Conservation (phyloP, 2,888 invertebrate genomes). For the Tipula unca region DNA sequence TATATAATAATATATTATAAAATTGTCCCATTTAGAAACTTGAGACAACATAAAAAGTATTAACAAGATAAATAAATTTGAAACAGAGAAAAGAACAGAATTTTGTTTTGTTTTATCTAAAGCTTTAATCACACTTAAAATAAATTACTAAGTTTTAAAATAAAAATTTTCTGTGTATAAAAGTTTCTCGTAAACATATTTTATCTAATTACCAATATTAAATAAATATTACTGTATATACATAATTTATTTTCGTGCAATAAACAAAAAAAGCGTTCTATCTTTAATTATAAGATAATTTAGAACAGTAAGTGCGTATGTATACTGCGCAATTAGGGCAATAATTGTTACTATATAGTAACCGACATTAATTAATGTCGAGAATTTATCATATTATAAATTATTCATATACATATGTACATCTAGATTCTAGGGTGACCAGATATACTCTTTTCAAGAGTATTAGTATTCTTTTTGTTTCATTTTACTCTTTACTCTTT, state of each 20-base stretch:
- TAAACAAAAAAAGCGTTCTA: background rate
- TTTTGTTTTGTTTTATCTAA: background rate
- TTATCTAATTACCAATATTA: background rate
- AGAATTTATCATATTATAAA: too few relatives aligned
- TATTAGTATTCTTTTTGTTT: too few relatives aligned
- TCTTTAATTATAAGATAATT: background rate
- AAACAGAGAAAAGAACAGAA: background rate
- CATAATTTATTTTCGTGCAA: background rate
- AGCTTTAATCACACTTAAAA: background rate
- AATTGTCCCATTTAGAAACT: slow-evolving; percentile 14
- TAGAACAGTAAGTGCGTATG: too few relatives aligned
- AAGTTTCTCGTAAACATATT: background rate
- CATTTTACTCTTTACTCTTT: too few relatives aligned
- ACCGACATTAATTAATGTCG: too few relatives aligned
- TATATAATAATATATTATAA: too few relatives aligned
- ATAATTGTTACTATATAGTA: too few relatives aligned
- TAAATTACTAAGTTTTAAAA: background rate
- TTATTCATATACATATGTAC: too few relatives aligned
- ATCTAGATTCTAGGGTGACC: too few relatives aligned
- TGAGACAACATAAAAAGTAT: background rate
- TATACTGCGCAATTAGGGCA: too few relatives aligned
- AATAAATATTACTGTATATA: too few relatives aligned
- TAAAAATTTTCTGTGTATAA: background rate
- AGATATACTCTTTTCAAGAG: too few relatives aligned
- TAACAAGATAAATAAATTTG: background rate